phyloP scores from a whole-genome alignment of 2,888 invertebrate species.

The Deroplatys truncata region DNA sequence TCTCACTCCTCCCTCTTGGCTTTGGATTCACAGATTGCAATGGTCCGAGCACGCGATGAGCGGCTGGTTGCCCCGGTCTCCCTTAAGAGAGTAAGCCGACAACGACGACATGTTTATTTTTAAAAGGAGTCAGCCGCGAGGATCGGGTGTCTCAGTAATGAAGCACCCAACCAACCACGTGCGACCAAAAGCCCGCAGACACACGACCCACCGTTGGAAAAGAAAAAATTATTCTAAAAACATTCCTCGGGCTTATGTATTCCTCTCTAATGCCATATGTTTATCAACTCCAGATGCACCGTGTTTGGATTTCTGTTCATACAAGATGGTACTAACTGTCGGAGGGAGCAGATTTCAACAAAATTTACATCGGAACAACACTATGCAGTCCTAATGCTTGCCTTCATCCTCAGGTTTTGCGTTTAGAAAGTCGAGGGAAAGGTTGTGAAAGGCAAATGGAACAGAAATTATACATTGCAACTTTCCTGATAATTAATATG shows the following conservation, averaged over 20 bases:
- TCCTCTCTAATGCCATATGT: constrained; percentile 10
- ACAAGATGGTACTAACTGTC: background rate
- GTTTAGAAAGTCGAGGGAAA: background rate
- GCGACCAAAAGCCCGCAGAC: background rate
- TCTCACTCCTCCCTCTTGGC: no score
- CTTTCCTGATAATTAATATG: no score
- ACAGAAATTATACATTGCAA: no score
- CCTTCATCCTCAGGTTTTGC: background rate
- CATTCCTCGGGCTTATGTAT: constrained; percentile 6
- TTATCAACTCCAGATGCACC: constrained; percentile 14
- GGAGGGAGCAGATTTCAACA: no score
- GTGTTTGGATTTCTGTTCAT: background rate
- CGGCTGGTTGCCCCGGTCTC: background rate
- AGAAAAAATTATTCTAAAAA: constrained; percentile 8
- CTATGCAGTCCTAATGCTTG: background rate
- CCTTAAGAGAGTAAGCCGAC: background rate
- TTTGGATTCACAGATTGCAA: no score
- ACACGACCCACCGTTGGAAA: background rate
- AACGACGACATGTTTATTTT: background rate
- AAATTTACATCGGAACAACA: background rate
- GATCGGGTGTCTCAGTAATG: background rate
- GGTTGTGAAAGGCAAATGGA: background rate
- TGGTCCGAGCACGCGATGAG: no score
- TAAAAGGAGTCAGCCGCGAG: background rate
- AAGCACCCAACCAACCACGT: background rate